Conservation (phyloP, 2,797 vertebrate species). For the Silurus lanzhouensis region DNA sequence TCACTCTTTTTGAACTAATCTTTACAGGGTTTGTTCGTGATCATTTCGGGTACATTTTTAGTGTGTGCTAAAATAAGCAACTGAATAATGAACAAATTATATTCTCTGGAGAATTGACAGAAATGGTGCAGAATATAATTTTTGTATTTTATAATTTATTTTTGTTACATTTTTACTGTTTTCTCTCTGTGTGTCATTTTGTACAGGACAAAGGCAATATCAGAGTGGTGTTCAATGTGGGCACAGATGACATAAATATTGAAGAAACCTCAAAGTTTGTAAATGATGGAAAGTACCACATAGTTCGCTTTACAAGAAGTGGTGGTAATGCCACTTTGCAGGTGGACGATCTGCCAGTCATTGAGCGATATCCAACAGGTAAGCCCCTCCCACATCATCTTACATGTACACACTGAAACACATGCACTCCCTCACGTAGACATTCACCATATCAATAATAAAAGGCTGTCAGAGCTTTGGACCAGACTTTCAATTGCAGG, state of each 20-base stretch:
- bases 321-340: constrained; percentile 98
- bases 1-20: background rate
- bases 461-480: constrained; percentile 47
- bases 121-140: background rate
- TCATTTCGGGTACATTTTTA: background rate
- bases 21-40: background rate
- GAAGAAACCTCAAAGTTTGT: constrained; percentile 98
- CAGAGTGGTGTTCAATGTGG: constrained; percentile 98
- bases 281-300: constrained; percentile 98
- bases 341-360: constrained; percentile 97
- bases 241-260: constrained; percentile 98
- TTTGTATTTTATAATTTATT: background rate
- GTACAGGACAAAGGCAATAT: constrained; percentile 96
- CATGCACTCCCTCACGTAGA: constrained; percentile 29
- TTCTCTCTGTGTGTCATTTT: constrained; percentile 28
- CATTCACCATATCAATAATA: constrained; percentile 45
- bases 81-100: background rate
- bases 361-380: constrained; percentile 99
- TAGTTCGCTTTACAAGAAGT: constrained; percentile 96
- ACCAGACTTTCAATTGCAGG: constrained; percentile 51
- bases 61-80: constrained; percentile 21
- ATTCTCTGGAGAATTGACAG: background rate
- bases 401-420: background rate
- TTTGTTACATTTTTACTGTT: background rate
- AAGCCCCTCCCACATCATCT: constrained; percentile 67